Evolutionary conservation across 2,888 invertebrate genomes (phyloP).

Genomic region (Crioceris asparagi): DNA sequence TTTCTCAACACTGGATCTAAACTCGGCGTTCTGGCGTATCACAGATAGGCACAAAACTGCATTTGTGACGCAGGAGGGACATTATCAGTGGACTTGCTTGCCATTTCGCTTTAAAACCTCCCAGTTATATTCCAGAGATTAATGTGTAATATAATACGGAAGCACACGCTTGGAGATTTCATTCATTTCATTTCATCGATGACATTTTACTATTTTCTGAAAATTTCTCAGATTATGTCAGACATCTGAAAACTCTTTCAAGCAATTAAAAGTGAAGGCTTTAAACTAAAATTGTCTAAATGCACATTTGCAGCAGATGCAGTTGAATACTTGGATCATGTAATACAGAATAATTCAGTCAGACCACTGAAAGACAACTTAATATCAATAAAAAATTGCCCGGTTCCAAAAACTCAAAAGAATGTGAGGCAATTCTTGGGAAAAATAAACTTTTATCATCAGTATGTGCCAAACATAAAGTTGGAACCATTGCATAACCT

Average conservation of each 20-base stretch:
- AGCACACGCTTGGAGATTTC: conserved; percentile 2
- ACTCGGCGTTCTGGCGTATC: conserved; percentile 12
- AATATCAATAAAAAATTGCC: conserved; percentile 3
- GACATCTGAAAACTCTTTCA: conserved; percentile 2
- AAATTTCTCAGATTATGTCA: conserved; percentile 4
- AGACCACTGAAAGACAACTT: conserved; percentile 6
- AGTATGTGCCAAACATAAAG: not conserved
- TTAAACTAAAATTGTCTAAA: conserved; percentile 8
- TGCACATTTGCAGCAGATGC: conserved; percentile 7
- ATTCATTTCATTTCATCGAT: conserved; percentile 8
- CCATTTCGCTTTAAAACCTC: conserved; percentile 9
- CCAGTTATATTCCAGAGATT: conserved; percentile 8
- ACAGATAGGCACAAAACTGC: conserved; percentile 6
- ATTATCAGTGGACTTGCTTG: conserved; percentile 7
- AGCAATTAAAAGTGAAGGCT: conserved; percentile 7
- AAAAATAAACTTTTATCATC: conserved; percentile 4
- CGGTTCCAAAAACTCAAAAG: conserved; percentile 4
- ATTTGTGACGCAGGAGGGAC: conserved; percentile 8
- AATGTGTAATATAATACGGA: conserved; percentile 7
- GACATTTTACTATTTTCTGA: conserved; percentile 9
- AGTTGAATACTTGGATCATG: conserved; percentile 6
- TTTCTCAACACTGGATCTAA: conserved; percentile 8
- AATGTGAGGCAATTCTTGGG: conserved; percentile 1
- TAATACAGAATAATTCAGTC: conserved; percentile 6
- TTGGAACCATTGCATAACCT: not conserved